A percentile compares a stretch with the other conserved stretches of the same genome.
Conservation (phyloP, 2,797 vertebrate species). For the Lycodopsis pacificus region DNA sequence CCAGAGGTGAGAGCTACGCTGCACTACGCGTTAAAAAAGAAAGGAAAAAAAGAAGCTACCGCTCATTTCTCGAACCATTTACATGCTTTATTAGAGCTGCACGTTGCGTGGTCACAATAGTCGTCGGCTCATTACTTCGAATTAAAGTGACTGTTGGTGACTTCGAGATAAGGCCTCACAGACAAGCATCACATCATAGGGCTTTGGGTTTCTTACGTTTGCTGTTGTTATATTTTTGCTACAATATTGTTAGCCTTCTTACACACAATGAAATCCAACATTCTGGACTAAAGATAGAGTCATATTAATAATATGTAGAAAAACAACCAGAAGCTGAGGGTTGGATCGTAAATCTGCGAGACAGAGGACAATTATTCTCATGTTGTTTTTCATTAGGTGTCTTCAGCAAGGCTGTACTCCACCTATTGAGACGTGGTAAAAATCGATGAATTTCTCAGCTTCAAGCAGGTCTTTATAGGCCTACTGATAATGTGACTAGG, state of each 20-base stretch:
- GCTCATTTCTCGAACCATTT: not conserved
- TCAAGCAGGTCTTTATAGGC: not conserved
- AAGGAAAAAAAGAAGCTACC: not conserved
- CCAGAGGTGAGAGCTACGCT: slow-evolving; percentile 87
- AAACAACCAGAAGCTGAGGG: not conserved
- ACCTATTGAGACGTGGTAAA: not conserved
- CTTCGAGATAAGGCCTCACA: not conserved
- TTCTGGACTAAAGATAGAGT: not conserved
- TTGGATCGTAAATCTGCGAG: not conserved
- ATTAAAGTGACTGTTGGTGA: not conserved
- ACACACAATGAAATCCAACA: not conserved
- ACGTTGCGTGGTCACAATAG: not conserved
- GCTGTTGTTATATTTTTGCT: not conserved
- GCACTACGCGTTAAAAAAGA: not conserved
- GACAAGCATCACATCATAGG: not conserved
- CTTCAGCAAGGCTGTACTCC: not conserved
- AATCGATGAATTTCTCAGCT: not conserved
- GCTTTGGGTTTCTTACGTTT: not conserved
- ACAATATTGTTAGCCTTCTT: not conserved
- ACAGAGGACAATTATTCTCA: not conserved
- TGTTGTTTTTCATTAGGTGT: too few species aligned
- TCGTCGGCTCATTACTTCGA: not conserved
- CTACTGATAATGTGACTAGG: not conserved
- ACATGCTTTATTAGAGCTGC: not conserved
- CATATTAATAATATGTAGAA: not conserved